Conservation (phyloP, 2,888 invertebrate species). For the Chironomus riparius region DNA sequence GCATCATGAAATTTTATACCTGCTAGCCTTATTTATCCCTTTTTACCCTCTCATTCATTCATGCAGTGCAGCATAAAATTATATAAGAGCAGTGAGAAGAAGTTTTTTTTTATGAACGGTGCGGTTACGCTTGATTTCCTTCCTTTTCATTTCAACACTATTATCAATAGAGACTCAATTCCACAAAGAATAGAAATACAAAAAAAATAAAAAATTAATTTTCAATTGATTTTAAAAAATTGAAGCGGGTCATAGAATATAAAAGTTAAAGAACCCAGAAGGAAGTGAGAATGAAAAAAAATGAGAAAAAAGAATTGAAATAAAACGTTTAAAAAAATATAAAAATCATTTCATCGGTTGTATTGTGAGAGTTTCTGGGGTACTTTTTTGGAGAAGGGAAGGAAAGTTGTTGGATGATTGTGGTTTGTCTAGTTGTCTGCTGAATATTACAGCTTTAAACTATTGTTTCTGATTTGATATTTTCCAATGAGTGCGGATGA, state of each 20-base stretch:
- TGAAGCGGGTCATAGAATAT: not conserved
- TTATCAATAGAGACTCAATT: not conserved
- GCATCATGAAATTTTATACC: constrained; percentile 4
- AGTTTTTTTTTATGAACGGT: not conserved
- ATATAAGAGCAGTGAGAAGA: not conserved
- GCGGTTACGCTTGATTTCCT: constrained; percentile 26
- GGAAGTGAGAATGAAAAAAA: not conserved
- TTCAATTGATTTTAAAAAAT: constrained; percentile 7
- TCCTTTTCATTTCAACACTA: constrained; percentile 5
- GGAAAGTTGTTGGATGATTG: too few species aligned
- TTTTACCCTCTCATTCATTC: not conserved
- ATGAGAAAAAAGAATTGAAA: not conserved
- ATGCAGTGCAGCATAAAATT: not conserved
- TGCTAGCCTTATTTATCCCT: not conserved
- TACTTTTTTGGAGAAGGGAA: too few species aligned
- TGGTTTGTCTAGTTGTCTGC: too few species aligned
- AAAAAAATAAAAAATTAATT: constrained; percentile 21
- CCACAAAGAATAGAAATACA: not conserved
- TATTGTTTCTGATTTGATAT: too few species aligned
- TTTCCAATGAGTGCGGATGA: too few species aligned
- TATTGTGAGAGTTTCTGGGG: too few species aligned
- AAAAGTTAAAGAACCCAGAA: not conserved
- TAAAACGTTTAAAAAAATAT: too few species aligned
- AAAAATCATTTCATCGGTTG: too few species aligned
- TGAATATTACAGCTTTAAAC: too few species aligned